Conservation (phyloP, 2,113 vertebrate genomes). For the Nettapus auritus region DNA sequence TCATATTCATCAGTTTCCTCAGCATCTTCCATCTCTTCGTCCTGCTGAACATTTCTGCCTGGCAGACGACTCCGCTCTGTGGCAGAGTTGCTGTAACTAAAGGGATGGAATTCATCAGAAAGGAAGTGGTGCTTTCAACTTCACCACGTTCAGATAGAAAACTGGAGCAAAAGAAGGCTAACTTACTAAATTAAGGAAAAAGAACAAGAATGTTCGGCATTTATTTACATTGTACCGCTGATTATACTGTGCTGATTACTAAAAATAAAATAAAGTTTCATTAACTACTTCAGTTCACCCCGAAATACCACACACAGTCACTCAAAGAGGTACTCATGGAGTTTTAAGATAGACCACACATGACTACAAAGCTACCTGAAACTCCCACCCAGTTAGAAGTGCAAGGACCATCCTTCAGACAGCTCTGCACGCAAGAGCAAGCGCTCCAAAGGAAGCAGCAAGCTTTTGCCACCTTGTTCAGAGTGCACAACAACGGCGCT, state of each 20-base stretch:
- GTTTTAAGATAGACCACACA: not conserved
- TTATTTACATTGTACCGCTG: not conserved
- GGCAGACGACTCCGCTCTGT: slow-evolving; percentile 48
- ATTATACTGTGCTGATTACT: not conserved
- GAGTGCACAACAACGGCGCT: fast-evolving
- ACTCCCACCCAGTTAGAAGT: not conserved
- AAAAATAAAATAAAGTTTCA: not conserved
- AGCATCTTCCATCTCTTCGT: slow-evolving; percentile 67
- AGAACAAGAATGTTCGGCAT: not conserved
- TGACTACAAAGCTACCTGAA: fast-evolving
- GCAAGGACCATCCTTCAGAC: not conserved
- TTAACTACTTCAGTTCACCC: not conserved
- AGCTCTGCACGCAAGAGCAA: not conserved
- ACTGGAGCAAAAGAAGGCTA: not conserved
- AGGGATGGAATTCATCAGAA: slow-evolving; percentile 9
- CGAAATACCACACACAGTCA: not conserved
- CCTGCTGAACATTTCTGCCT: slow-evolving; percentile 24
- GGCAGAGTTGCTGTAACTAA: slow-evolving; percentile 67
- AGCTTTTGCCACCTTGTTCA: not conserved
- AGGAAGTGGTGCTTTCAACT: not conserved
- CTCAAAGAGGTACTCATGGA: not conserved
- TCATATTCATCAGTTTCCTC: slow-evolving; percentile 67
- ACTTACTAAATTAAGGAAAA: not conserved
- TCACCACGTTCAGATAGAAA: not conserved
- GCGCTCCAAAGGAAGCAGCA: not conserved